Base-by-base conservation (phyloP, 37 sponge, comb jelly and placozoan species). In the Cladorhizidae sp. region DNA sequence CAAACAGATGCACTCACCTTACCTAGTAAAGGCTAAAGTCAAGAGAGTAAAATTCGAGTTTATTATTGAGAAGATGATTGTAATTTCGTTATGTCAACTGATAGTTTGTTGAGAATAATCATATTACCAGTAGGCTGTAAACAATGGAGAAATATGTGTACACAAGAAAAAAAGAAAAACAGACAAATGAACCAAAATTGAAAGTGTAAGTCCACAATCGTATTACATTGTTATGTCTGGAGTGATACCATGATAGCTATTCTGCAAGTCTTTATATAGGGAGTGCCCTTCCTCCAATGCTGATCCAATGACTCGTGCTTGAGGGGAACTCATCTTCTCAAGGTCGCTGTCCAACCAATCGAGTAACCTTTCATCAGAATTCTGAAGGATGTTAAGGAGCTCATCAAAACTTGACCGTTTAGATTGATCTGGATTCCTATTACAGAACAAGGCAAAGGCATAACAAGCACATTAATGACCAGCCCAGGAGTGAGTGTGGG, bases 201-300 rank as follows among this genome's bases (percentile, higher is more conserved):
- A n/a, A n/a, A n/a, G n/a, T n/a, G n/a, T n/a, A n/a, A n/a, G n/a
- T n/a, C n/a, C n/a, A n/a, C n/a, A n/a, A n/a, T n/a, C n/a, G 9
- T 45, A 9, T 45, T 45, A 45, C 49, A 45, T 9, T 58, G 59
- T 25, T 5, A 58, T 21, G 14, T 58, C 67, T 31, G 67, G 67
- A 65, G 67, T 65, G 11, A 77, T 29, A 7, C 64, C 26, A 77
- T 36, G 41, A 33, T 63, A 65, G 33, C 35, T 65, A 51, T 58
- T 15, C 75, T 87, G 87, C 25, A 87, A 69, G 75, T 87, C 87
- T 21, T 64, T 43, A 31, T 75, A 87, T 7, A 87, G 87, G 23
- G 51, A 61, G 8, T 45, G 67, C 12, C 59, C 76, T 32, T 68
- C 61, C 11, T 67, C 40, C 20, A 80, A 3, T 22, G 77, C 35